A percentile compares a stretch with the other conserved stretches of the same genome.
These are phyloP conservation scores for Tiliacea citrago DNA, from an alignment of 2,888 invertebrate genomes.

Conservation along the genomic window DNA sequence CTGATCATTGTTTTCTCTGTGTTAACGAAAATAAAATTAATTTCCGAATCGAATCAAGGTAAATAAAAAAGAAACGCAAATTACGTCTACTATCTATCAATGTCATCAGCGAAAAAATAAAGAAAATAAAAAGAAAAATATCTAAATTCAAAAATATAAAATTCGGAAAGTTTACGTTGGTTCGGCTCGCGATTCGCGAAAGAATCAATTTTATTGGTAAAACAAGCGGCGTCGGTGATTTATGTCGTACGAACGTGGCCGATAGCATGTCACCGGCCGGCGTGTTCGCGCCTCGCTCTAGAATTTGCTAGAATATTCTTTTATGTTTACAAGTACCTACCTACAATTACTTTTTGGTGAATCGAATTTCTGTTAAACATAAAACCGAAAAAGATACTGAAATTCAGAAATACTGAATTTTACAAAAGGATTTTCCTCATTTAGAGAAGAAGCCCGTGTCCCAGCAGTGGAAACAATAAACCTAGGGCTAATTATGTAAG, in stretches of 20 bases:
- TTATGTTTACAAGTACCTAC: conserved; percentile 82
- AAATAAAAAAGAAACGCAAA: conserved; percentile 18
- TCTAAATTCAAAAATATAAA: conserved; percentile 66
- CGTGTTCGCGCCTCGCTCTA: conserved; percentile 86
- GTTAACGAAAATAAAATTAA: conserved; percentile 33
- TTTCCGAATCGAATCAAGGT: conserved; percentile 25
- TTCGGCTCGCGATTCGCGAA: conserved; percentile 78
- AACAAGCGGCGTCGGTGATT: conserved; percentile 88
- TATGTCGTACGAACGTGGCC: conserved; percentile 86
- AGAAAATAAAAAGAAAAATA: conserved; percentile 38
- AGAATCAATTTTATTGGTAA: conserved; percentile 89
- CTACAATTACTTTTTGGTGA: conserved; percentile 72
- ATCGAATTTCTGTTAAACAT: conserved; percentile 60
- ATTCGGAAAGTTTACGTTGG: conserved; percentile 71
- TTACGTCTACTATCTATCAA: conserved; percentile 54
- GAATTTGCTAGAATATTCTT: conserved; percentile 87
- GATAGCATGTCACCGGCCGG: conserved; percentile 86
- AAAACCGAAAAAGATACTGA: too few species aligned
- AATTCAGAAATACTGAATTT: conserved; percentile 25
- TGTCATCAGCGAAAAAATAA: conserved; percentile 47
- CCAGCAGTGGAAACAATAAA: not conserved
- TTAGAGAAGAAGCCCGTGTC: not conserved
- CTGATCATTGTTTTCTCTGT: conserved; percentile 21
- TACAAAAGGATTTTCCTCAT: not conserved
- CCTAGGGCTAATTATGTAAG: not conserved